Conservation (phyloP, 2,797 vertebrate species). For the Diplodus sargus region DNA sequence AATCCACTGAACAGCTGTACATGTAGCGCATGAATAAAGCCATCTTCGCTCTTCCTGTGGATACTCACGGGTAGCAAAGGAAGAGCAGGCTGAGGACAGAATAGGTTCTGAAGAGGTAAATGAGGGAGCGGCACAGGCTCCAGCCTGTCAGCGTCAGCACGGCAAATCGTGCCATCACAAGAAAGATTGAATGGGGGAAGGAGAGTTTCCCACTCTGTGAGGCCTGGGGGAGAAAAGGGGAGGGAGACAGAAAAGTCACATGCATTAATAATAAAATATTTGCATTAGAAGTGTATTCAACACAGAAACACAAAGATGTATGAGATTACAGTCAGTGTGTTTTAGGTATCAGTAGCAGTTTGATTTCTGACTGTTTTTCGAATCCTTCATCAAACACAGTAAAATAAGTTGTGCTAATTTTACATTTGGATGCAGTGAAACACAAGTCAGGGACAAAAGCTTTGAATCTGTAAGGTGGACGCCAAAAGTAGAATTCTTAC, state of each 20-base stretch:
- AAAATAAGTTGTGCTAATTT: not conserved
- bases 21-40: not conserved
- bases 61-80: constrained; percentile 99
- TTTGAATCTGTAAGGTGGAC: not conserved
- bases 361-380: not conserved
- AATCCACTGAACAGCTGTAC: not conserved
- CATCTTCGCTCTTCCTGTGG: not conserved
- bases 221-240: constrained; percentile 82
- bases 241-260: not conserved
- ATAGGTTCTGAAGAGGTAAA: constrained; percentile 96
- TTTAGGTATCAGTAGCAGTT: not conserved
- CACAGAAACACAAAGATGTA: not conserved
- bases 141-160: constrained; percentile 96
- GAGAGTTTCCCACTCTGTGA: constrained; percentile 96
- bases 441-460: not conserved
- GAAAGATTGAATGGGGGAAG: constrained; percentile 92
- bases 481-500: constrained; percentile 77
- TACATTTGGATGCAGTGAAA: not conserved
- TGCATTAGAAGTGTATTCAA: not conserved
- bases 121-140: constrained; percentile 95
- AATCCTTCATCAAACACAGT: not conserved
- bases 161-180: constrained; percentile 95
- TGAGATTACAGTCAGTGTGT: not conserved
- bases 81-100: constrained; percentile 97
- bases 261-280: not conserved